A percentile compares a stretch with the other conserved stretches of the same genome.
phyloP scores from a whole-genome alignment of 2,113 vertebrate genomes.

The Strix aluco region DNA sequence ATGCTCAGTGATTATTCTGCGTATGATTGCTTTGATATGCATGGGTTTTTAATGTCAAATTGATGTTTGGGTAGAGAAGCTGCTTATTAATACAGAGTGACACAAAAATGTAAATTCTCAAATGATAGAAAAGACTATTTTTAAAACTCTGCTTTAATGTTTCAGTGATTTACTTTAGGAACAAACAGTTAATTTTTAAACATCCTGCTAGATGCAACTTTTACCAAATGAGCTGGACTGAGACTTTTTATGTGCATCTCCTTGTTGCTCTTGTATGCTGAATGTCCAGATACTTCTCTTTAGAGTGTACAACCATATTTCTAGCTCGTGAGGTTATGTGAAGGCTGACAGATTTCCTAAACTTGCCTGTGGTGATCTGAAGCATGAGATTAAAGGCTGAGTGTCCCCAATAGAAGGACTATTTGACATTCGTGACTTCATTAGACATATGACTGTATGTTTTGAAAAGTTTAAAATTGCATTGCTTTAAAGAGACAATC shows the following conservation, averaged over 20 bases:
- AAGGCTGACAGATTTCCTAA: not conserved
- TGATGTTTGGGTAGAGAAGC: constrained; percentile 31
- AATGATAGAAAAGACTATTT: constrained; percentile 25
- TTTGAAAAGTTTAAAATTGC: not conserved
- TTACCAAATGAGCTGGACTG: not conserved
- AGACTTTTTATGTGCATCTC: not conserved
- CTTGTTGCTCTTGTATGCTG: not conserved
- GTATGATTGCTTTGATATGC: not conserved
- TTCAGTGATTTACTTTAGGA: constrained; percentile 32
- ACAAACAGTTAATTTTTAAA: constrained; percentile 53
- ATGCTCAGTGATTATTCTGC: not conserved
- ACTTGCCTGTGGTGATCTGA: not conserved
- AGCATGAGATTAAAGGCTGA: not conserved
- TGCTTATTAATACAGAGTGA: constrained; percentile 38
- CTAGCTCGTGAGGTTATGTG: not conserved
- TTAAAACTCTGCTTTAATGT: constrained; percentile 44
- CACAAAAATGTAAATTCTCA: constrained; percentile 55
- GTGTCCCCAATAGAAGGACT: not conserved
- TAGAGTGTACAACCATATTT: accelerated
- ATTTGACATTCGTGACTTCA: not conserved
- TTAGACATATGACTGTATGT: not conserved
- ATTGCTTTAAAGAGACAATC: not conserved
- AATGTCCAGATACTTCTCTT: not conserved
- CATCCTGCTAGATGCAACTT: constrained; percentile 41
- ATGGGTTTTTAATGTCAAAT: not conserved